Percentiles rank a stretch among this genome's conserved stretches.
These are phyloP conservation scores for Xestoiulus laeticollis DNA, from an alignment of 2,888 invertebrate genomes.

Conservation along the genomic window DNA sequence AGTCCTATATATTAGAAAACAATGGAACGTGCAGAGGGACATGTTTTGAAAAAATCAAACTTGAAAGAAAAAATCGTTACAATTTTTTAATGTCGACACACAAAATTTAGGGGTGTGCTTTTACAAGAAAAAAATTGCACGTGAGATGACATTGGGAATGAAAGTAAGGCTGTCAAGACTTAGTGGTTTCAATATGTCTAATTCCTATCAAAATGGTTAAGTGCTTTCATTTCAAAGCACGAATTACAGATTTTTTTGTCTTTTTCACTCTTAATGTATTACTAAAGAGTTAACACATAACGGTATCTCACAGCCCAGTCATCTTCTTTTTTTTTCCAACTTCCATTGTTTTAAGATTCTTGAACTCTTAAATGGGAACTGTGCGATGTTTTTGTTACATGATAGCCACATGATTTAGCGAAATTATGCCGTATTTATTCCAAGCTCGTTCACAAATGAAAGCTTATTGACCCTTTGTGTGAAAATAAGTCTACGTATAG, in stretches of 20 bases:
- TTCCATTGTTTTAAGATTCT: slow-evolving; percentile 17
- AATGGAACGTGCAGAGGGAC: slow-evolving; percentile 17
- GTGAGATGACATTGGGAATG: background rate
- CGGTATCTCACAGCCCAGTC: background rate
- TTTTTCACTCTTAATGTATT: background rate
- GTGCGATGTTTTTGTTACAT: slow-evolving; percentile 5
- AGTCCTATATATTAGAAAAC: slow-evolving; percentile 7
- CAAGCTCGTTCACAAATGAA: background rate
- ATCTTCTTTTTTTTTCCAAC: background rate
- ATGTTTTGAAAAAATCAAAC: background rate
- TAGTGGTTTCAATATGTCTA: background rate
- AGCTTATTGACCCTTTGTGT: background rate
- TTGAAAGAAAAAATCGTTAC: background rate
- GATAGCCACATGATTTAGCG: slow-evolving; percentile 13
- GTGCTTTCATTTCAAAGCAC: background rate
- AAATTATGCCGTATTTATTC: background rate
- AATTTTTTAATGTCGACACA: background rate
- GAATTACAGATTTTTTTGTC: background rate
- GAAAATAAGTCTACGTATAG: background rate
- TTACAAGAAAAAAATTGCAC: background rate
- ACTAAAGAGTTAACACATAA: background rate
- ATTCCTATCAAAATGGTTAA: background rate
- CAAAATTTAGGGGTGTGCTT: background rate
- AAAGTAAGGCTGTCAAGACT: background rate
- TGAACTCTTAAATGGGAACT: slow-evolving; percentile 27